Base-by-base conservation (phyloP, 2,888 invertebrate species). In the Conus canariensis region DNA sequence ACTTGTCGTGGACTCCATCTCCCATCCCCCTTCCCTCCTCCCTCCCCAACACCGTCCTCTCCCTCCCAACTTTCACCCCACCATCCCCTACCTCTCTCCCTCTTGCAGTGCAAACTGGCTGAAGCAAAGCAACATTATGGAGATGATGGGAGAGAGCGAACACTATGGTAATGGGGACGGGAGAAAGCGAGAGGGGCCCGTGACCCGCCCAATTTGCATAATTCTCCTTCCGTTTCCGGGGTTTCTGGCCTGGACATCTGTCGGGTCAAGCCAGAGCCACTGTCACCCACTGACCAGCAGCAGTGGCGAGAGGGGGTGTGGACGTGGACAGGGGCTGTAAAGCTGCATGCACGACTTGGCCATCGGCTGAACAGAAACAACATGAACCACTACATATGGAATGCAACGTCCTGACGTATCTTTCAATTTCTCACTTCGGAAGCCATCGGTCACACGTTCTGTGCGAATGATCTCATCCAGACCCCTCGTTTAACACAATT, bases 201-300 rank as follows among this genome's bases (percentile, higher is more conserved):
- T 86, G 60, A 86, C 86, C 64, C 86, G 60, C 60, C 86, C 86
- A 86, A 86, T 86, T 86, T 86, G 86, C 86, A 86, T 86, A 86
- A 86, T 86, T 86, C 86, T 5, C 7, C 86, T 67, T 64, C 86
- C 86, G 60, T 67, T 86, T 86, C 86, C 86, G 86, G 85, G 45
- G 45, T 67, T n/a, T 25, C 64, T 86, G 86, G 25, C 12, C 86
- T 25, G 86, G 67, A 86, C 86, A 86, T 86, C 86, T 86, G 86
- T 86, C 67, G 67, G 86, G 86, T 86, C 86, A 86, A 64, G 45
- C 12, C 30, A 59, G 25, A 6, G 58, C 82, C 82, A 83, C 64
- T 58, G 82, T 58, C 16, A 30, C 77, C 25, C 77, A 77, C 77
- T 83, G 82, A 83, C 82, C 58, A 58, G 6, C 82, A 19, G 45